These are phyloP conservation scores for Escarpia spicata DNA, from an alignment of 2,888 invertebrate species.

Conservation along the genomic window DNA sequence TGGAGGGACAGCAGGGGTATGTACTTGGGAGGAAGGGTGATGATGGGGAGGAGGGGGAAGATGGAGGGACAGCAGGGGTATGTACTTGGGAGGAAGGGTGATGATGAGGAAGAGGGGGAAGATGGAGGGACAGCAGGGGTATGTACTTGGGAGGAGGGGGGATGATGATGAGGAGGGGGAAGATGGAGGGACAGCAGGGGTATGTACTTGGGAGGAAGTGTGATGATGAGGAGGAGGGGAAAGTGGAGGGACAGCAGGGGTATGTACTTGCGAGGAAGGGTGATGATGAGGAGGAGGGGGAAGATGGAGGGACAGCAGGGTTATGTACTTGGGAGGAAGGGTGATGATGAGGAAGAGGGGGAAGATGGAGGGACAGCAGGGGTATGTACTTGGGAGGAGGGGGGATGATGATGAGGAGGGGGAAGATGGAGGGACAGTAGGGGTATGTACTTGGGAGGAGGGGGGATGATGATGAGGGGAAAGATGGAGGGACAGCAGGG, in stretches of 20 bases:
- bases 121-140: too few relatives aligned
- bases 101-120: not conserved
- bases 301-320: too few relatives aligned
- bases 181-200: not conserved
- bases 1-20: too few relatives aligned
- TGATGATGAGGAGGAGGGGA: not conserved
- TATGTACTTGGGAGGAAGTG: not conserved
- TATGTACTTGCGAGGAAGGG: not conserved
- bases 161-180: not conserved
- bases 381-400: too few relatives aligned
- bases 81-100: not conserved
- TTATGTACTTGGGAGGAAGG: too few relatives aligned
- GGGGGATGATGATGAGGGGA: not conserved
- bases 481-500: not conserved
- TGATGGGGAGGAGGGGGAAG: constrained; percentile 47
- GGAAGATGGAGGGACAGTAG: not conserved
- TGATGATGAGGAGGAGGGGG: not conserved
- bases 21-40: constrained; percentile 51
- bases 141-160: too few relatives aligned
- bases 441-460: not conserved
- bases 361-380: too few relatives aligned
- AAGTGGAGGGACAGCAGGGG: not conserved
- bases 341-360: too few relatives aligned
- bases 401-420: too few relatives aligned
- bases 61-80: not conserved